Evolutionary conservation across 2,888 invertebrate species (phyloP).

Genomic region (Adineta ricciae): DNA sequence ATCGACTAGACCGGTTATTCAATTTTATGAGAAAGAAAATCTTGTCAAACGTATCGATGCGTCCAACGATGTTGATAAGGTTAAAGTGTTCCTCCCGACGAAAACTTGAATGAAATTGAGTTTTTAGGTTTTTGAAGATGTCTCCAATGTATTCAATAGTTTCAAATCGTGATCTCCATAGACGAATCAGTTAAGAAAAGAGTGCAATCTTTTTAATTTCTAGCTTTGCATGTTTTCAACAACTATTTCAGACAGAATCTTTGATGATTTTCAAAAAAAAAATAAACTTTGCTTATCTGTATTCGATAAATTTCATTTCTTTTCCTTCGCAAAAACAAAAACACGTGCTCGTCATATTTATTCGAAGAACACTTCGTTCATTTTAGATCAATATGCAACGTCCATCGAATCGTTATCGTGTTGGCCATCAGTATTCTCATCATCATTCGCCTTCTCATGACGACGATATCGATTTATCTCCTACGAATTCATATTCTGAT

Average conservation of each 20-base stretch:
- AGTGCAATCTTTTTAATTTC: too few relatives aligned
- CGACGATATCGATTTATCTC: neutral
- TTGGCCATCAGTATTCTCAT: neutral
- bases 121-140: neutral
- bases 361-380: neutral
- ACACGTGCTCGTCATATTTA: too few relatives aligned
- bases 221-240: too few relatives aligned
- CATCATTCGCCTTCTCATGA: neutral
- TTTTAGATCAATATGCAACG: neutral
- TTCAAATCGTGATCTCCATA: neutral
- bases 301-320: neutral
- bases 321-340: neutral
- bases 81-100: constrained; percentile 43
- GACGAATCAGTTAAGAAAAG: too few relatives aligned
- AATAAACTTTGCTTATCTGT: too few relatives aligned
- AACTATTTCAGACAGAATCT: too few relatives aligned
- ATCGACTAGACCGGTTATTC: constrained; percentile 79
- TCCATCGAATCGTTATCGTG: neutral
- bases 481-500: neutral
- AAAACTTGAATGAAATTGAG: too few relatives aligned
- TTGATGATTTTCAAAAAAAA: too few relatives aligned
- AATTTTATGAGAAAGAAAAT: constrained; percentile 63
- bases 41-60: constrained; percentile 69
- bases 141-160: neutral
- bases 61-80: constrained; percentile 59